Conservation (phyloP, 2,888 invertebrate species). For the Ennomos erosarius region DNA sequence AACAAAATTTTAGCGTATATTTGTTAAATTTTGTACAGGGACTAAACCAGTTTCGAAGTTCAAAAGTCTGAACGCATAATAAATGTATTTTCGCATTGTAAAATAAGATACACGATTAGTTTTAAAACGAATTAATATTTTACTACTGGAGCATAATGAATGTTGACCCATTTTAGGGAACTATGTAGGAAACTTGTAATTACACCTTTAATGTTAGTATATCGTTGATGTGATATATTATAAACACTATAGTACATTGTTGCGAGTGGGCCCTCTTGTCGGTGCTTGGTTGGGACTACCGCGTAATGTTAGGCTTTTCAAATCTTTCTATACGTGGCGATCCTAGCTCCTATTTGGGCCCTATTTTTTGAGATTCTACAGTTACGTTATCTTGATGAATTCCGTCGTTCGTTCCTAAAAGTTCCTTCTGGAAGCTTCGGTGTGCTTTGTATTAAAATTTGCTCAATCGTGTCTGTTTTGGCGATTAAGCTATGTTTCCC, state of each 20-base stretch:
- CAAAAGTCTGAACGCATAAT: slow-evolving; percentile 80
- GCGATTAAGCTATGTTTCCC: slow-evolving; percentile 56
- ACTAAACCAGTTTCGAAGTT: slow-evolving; percentile 74
- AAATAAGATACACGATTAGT: slow-evolving; percentile 78
- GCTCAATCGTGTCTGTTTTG: slow-evolving; percentile 75
- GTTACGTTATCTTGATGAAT: slow-evolving; percentile 63
- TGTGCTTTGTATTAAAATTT: slow-evolving; percentile 76
- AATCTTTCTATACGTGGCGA: slow-evolving; percentile 35
- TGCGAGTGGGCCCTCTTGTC: slow-evolving; percentile 55
- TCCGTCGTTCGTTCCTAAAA: slow-evolving; percentile 78
- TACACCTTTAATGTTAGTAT: slow-evolving; percentile 75
- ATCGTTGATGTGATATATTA: slow-evolving; percentile 74
- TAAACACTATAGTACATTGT: slow-evolving; percentile 66
- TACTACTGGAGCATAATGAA: slow-evolving; percentile 77
- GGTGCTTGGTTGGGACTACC: slow-evolving; percentile 40
- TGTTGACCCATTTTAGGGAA: slow-evolving; percentile 75
- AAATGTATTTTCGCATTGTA: slow-evolving; percentile 84
- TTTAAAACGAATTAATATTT: slow-evolving; percentile 80
- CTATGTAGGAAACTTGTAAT: slow-evolving; percentile 60
- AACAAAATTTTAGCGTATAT: slow-evolving; percentile 79
- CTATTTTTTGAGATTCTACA: slow-evolving; percentile 65
- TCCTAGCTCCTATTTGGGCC: slow-evolving; percentile 43
- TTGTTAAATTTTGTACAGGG: slow-evolving; percentile 83
- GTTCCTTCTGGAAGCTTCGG: slow-evolving; percentile 66
- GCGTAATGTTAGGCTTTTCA: slow-evolving; percentile 35